These are phyloP conservation scores for Marmota monax DNA, from an alignment of 2,113 vertebrate species.

Conservation along the genomic window DNA sequence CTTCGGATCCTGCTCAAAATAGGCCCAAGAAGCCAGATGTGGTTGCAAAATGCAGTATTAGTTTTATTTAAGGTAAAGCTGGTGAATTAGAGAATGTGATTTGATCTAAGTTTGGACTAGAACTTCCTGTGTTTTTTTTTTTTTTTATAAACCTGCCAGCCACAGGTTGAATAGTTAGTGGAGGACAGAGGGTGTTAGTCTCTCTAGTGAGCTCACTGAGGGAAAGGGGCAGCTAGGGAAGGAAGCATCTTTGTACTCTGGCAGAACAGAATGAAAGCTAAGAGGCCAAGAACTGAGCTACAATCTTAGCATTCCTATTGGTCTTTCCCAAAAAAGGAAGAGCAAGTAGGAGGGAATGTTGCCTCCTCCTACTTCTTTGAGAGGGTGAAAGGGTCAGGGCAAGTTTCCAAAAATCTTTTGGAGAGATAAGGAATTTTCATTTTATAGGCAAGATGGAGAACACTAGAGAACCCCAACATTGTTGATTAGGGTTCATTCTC, in stretches of 20 bases:
- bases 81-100: not conserved
- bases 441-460: not conserved
- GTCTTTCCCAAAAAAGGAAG: not conserved
- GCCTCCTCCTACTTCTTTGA: not conserved
- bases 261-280: not conserved
- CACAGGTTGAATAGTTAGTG: not conserved
- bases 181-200: not conserved
- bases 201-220: not conserved
- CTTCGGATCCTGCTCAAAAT: not conserved
- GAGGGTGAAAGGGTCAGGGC: not conserved
- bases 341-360: not conserved
- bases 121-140: not conserved
- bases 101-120: not conserved
- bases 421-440: not conserved
- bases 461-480: not conserved
- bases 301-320: not conserved
- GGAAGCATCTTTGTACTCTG: not conserved
- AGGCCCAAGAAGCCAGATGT: not conserved
- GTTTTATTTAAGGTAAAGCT: not conserved
- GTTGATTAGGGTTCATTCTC: not conserved
- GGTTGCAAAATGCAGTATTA: not conserved
- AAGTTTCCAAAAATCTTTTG: not conserved
- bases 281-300: not conserved
- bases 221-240: not conserved
- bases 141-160: not conserved